These are phyloP conservation scores for Drosophila pullipes DNA, from an alignment of 2,888 invertebrate species.

Conservation along the genomic window DNA sequence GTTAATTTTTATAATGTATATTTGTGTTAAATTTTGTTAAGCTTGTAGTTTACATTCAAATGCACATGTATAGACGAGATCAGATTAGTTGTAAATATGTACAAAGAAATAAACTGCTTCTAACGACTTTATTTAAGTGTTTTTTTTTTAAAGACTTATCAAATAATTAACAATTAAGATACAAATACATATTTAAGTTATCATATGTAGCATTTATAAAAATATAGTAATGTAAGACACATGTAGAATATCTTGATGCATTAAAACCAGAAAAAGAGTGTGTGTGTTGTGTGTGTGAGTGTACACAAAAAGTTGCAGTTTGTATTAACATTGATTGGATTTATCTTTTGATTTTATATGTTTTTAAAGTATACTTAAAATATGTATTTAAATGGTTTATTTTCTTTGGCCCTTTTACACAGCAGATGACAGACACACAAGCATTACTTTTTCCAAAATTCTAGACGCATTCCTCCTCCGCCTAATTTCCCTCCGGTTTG, in stretches of 20 bases:
- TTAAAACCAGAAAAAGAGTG: conserved; percentile 50
- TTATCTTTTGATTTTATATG: conserved; percentile 3
- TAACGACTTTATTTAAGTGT: conserved; percentile 64
- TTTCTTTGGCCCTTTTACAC: conserved; percentile 62
- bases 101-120: conserved; percentile 52
- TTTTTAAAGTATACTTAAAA: conserved; percentile 27
- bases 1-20: neutral
- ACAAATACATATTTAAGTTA: conserved; percentile 52
- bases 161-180: conserved; percentile 75
- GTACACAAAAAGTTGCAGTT: conserved; percentile 41
- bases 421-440: conserved; percentile 17
- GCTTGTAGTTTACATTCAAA: neutral
- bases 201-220: conserved; percentile 52
- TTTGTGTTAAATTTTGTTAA: neutral
- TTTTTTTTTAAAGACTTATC: conserved; percentile 55
- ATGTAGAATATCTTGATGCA: conserved; percentile 60
- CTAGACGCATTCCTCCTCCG: conserved; percentile 19
- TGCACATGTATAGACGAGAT: neutral
- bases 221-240: conserved; percentile 61
- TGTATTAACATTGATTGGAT: conserved; percentile 34
- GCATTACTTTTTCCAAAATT: conserved; percentile 22
- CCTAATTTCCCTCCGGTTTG: conserved; percentile 89
- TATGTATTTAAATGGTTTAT: conserved; percentile 35
- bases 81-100: conserved; percentile 15
- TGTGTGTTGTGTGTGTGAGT: conserved; percentile 11